Base-by-base conservation (phyloP, 2,888 invertebrate species). In the Spodoptera littoralis region DNA sequence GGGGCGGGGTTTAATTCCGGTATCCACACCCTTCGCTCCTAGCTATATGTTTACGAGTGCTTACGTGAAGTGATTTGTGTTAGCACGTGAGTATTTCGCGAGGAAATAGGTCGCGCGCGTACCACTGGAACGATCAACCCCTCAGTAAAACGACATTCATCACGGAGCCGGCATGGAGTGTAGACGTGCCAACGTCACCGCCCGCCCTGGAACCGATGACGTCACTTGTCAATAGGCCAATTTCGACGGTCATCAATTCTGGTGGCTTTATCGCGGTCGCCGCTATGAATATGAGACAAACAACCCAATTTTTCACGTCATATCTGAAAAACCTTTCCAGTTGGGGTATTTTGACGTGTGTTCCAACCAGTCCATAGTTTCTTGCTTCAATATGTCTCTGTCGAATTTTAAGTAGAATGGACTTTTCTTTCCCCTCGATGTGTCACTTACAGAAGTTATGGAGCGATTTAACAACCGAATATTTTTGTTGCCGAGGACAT, bases 161-260 rank as follows among this genome's bases (percentile, higher is more conserved):
- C 85, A 85, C 64, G 42, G 66, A 58, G 52, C 75, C 68, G 57
- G 51, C 71, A 52, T 52, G 61, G 52, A 65, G 77, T 72, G 80
- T 68, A 72, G 77, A 79, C 80, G 80, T 79, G 78, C 76, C 76
- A 73, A 73, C 81, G 79, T 76, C 77, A 78, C 72, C 73, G 58
- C 72, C 57, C 53, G 64, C 72, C 67, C 72, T 73, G 73, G 76
- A 81, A 79, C 77, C 78, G 80, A 81, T 83, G 84, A 84, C 86
- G 85, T 85, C 84, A 86, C 76, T 71, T 78, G 82, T 83, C 87
- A 84, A 84, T 85, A 80, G 76, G 75, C 74, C 83, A 83, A 87
- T 86, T 86, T 78, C 76, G 78, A 52, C 63, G 77, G 75, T 69
- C 81, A 83, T 86, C 84, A 87, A 88, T 88, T 84, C 73, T 64